Percentiles rank a stretch among this genome's conserved stretches.
Conservation (phyloP, 2,888 invertebrate genomes). For the Hemithea aestivaria region DNA sequence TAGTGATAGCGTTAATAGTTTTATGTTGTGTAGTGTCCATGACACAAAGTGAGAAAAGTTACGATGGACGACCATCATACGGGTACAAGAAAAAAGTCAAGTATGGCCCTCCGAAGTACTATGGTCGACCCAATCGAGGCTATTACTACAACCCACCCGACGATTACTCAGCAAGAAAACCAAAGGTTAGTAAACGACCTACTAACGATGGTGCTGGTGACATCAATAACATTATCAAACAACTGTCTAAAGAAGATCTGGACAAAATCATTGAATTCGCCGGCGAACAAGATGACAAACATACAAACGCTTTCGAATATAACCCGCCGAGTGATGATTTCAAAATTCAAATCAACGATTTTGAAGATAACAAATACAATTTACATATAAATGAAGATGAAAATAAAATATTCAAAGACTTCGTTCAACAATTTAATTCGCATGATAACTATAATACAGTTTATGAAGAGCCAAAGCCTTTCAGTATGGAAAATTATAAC, state of each 20-base stretch:
- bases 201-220: constrained; percentile 55
- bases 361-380: constrained; percentile 12
- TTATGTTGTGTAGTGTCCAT: constrained; percentile 38
- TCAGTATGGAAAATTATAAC: constrained; percentile 8
- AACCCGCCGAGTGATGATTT: constrained; percentile 25
- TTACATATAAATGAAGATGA: constrained; percentile 17
- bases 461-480: constrained; percentile 10
- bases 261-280: constrained; percentile 60
- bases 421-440: constrained; percentile 20
- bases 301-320: constrained; percentile 25
- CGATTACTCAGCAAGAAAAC: constrained; percentile 27
- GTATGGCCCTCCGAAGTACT: constrained; percentile 52
- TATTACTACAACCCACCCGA: constrained; percentile 52
- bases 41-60: constrained; percentile 37
- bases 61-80: constrained; percentile 30
- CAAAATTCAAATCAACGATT: constrained; percentile 23
- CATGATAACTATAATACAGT: constrained; percentile 19
- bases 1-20: constrained; percentile 27
- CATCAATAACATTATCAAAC: constrained; percentile 56
- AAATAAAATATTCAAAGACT: constrained; percentile 20
- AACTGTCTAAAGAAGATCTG: constrained; percentile 62
- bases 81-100: constrained; percentile 53
- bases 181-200: constrained; percentile 59
- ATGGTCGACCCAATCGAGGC: constrained; percentile 49
- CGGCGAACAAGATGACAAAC: constrained; percentile 33